Evolutionary conservation across 2,888 invertebrate genomes (phyloP).

Genomic region (Cephus rjabovi): DNA sequence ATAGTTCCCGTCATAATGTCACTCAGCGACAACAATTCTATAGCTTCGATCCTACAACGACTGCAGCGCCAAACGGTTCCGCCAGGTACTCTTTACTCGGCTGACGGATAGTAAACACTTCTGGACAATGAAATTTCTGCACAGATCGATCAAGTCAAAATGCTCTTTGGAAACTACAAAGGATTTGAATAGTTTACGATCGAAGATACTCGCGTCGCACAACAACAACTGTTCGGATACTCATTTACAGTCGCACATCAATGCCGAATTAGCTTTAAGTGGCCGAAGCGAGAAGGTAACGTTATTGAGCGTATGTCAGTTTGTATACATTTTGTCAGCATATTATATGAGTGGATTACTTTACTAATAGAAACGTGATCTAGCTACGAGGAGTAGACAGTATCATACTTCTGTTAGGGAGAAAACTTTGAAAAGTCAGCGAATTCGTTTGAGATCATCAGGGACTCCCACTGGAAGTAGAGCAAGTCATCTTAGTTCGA

Average conservation of each 20-base stretch:
- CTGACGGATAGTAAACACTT: background rate
- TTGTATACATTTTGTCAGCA: background rate
- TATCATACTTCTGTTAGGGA: constrained; percentile 30
- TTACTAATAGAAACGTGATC: constrained; percentile 32
- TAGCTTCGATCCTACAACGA: constrained; percentile 16
- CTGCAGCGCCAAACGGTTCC: background rate
- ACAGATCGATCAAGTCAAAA: constrained; percentile 34
- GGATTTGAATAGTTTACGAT: constrained; percentile 42
- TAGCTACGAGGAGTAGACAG: constrained; percentile 35
- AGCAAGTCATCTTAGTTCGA: constrained; percentile 36
- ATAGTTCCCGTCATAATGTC: constrained; percentile 7
- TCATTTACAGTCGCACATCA: constrained; percentile 56
- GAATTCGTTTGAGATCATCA: constrained; percentile 12
- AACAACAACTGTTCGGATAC: constrained; percentile 51
- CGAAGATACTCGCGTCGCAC: constrained; percentile 51
- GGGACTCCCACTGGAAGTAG: constrained; percentile 28
- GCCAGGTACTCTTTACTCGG: constrained; percentile 3
- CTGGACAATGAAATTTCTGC: constrained; percentile 1
- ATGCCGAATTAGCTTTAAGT: constrained; percentile 46
- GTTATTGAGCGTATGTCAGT: background rate
- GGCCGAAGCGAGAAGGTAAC: constrained; percentile 45
- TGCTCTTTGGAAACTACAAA: constrained; percentile 29
- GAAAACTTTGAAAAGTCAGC: constrained; percentile 18
- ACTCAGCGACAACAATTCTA: constrained; percentile 22
- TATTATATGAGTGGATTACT: background rate